Evolutionary conservation across 2,797 vertebrate genomes (phyloP).

Genomic region (Sebastes hubbsi): DNA sequence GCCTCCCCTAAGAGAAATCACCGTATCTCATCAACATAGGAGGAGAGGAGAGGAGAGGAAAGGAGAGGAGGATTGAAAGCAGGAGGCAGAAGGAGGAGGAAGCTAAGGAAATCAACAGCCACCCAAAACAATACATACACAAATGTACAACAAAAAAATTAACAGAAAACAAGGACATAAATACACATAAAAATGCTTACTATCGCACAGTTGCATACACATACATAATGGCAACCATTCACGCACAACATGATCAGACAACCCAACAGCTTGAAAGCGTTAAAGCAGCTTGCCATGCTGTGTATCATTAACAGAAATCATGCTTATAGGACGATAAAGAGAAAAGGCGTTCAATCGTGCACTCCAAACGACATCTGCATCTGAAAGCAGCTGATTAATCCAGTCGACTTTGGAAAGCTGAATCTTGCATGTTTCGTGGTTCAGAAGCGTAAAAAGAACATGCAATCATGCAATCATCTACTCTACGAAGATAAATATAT

Average conservation of each 20-base stretch:
- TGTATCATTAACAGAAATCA: slow-evolving; percentile 32
- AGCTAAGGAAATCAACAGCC: slow-evolving; percentile 43
- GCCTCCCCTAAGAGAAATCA: slow-evolving; percentile 91
- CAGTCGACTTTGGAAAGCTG: background rate
- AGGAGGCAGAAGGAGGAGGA: slow-evolving; percentile 34
- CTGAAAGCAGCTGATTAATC: slow-evolving; percentile 44
- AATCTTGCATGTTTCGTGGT: slow-evolving; percentile 30
- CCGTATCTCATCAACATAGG: slow-evolving; percentile 87
- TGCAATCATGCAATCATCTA: slow-evolving; percentile 61
- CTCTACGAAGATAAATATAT: background rate
- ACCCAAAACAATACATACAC: slow-evolving; percentile 51
- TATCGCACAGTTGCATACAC: slow-evolving; percentile 42
- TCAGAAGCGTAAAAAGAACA: slow-evolving; percentile 46
- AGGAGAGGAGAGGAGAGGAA: slow-evolving; percentile 64
- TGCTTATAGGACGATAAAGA: slow-evolving; percentile 46
- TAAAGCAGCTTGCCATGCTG: slow-evolving; percentile 61
- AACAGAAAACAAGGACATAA: slow-evolving; percentile 50
- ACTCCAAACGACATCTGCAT: slow-evolving; percentile 36
- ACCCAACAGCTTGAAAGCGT: slow-evolving; percentile 47
- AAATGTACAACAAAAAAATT: slow-evolving; percentile 45
- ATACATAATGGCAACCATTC: slow-evolving; percentile 20
- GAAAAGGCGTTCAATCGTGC: slow-evolving; percentile 18
- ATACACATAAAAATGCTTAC: slow-evolving; percentile 52
- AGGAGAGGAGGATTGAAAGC: slow-evolving; percentile 30
- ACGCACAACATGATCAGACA: slow-evolving; percentile 16